Evolutionary conservation across 2,113 vertebrate genomes (phyloP).

Genomic region (Aepyceros melampus): DNA sequence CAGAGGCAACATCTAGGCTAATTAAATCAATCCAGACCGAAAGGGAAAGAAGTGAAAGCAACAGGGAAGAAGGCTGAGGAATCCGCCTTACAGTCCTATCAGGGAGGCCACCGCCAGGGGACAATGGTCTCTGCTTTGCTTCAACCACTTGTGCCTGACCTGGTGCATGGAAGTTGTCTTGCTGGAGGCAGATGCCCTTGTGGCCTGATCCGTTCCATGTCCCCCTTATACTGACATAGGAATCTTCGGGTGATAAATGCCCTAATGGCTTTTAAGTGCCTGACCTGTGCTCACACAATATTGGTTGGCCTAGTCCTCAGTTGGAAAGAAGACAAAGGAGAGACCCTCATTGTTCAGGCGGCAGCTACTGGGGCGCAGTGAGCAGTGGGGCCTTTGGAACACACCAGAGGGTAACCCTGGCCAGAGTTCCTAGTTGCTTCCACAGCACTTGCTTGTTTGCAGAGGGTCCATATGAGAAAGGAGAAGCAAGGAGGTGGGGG

Average conservation of each 20-base stretch:
- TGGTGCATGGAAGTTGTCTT: not conserved
- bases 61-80: not conserved
- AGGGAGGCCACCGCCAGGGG: not conserved
- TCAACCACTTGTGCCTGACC: not conserved
- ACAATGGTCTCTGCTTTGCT: not conserved
- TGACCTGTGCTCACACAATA: not conserved
- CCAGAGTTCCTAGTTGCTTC: not conserved
- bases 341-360: accelerated
- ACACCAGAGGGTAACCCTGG: not conserved
- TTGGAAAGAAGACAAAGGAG: not conserved
- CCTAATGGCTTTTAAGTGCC: not conserved
- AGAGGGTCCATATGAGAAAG: not conserved
- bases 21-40: not conserved
- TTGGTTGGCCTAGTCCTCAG: not conserved
- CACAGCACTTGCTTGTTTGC: not conserved
- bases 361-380: not conserved
- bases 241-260: not conserved
- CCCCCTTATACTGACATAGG: not conserved
- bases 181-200: not conserved
- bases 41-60: not conserved
- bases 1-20: not conserved
- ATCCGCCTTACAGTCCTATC: not conserved
- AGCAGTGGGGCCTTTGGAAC: not conserved
- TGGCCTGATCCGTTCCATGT: not conserved
- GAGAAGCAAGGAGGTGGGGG: not conserved